Evolutionary conservation across 2,888 invertebrate genomes (phyloP), one percentile per base, ranked within the genome.

Genomic region (Pollenia labialis): DNA sequence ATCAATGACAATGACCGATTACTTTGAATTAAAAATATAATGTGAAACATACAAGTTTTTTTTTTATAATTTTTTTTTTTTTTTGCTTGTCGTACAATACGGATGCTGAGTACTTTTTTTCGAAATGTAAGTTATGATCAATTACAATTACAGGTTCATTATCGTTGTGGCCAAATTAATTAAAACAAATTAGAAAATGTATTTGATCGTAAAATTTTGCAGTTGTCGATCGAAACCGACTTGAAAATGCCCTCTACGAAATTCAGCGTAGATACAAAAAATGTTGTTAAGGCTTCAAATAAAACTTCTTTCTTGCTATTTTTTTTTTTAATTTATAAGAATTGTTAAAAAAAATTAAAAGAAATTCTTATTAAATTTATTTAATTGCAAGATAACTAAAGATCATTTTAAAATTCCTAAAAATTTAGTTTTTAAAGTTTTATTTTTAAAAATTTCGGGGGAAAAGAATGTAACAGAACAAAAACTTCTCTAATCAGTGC

Each of bases 1-100:
- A 87, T 84, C 87, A 87, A 84, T 87, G 87, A 87, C 87, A 87
- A 84, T 87, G 87, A 87, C 87, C 87, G 87, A 87, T 87, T 87
- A 87, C 72, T 84, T 81, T 76, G 66, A 81, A 83, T 86, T 80
- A 46, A 75, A 66, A 72, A 71, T 32, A 32, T 23, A 60, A 82
- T 79, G 69, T 62, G 60, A 66, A 64, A 69, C 66, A 81, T 66
- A 58, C 66, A 60, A 50, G 48, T 76, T 42, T 83, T 62, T 77
- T 62, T 58, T 40, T 77, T 42, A 52, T 44, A 12, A 12, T 52
- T 60, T 64, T 46, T 44, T n/a, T 44, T 60, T 68, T 11, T 23
- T 60, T 18, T 44, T 66, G 4, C 32, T 40, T 4, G n/a, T 40
- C 40, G 7, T 40, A 32, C 32, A 32, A 32, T 32, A 32, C 32